Percentiles rank a stretch among this genome's conserved stretches.
These are phyloP conservation scores for Heliconius charithonia DNA, from an alignment of 2,888 invertebrate genomes.

Conservation along the genomic window DNA sequence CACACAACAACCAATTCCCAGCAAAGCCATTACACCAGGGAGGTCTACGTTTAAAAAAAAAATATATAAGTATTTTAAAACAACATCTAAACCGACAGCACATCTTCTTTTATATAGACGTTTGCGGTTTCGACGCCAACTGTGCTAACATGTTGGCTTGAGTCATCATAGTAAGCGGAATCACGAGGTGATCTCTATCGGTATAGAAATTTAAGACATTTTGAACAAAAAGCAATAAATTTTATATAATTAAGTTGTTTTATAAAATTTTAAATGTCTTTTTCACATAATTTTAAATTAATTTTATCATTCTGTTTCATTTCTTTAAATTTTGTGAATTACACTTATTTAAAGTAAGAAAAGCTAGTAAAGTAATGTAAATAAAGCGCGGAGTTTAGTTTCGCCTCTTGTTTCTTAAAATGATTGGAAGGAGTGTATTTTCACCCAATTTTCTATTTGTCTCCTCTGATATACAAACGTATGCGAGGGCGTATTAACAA, in stretches of 20 bases:
- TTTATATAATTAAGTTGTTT: constrained; percentile 39
- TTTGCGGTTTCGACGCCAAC: constrained; percentile 32
- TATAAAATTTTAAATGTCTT: background rate
- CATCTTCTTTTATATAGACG: constrained; percentile 10
- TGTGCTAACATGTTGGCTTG: constrained; percentile 37
- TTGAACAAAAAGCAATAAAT: constrained; percentile 37
- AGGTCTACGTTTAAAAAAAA: constrained; percentile 4
- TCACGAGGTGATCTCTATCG: constrained; percentile 49
- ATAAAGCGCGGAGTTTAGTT: background rate
- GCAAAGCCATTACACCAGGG: background rate
- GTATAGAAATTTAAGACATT: background rate
- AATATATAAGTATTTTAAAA: constrained; percentile 6
- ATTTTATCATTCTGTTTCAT: background rate
- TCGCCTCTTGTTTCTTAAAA: background rate
- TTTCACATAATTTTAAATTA: background rate
- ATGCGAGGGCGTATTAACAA: too few species aligned
- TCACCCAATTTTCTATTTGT: too few species aligned
- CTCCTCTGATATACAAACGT: too few species aligned
- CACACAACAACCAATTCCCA: background rate
- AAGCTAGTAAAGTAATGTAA: background rate
- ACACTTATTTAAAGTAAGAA: background rate
- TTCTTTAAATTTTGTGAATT: background rate
- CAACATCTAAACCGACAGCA: background rate
- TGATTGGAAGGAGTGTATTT: background rate
- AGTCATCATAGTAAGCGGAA: constrained; percentile 50